Base-by-base conservation (phyloP, 2,888 invertebrate species). In the Uropetala carovei region DNA sequence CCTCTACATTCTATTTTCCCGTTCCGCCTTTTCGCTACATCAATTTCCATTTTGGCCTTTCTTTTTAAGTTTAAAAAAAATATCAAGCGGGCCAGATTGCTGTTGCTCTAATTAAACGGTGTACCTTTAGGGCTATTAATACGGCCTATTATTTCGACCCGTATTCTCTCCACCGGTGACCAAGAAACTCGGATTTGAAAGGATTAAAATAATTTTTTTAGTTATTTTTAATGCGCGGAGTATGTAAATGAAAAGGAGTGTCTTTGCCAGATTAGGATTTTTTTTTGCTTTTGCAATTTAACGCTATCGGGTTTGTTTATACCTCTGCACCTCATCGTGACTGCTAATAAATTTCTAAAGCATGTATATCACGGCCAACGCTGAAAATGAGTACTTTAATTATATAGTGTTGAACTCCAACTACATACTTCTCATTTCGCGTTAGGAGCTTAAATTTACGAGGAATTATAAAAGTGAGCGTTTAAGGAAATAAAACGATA, bases 41-140 rank as follows among this genome's bases (percentile, higher is more conserved):
- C 60, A 86, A 86, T 89, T 89, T 89, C 64, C 89, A 68, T 89
- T 89, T 89, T 75, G n/a, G 18, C 13, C 89, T 30, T 64, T 64
- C 89, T 68, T 68, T 89, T 89, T 64, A 56, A n/a, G 10, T 68
- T 56, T n/a, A 64, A 5, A 14, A 75, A 68, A 18, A 68, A 68
- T n/a, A 43, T 89, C 30, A n/a, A 64, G 64, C 18, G 86, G 27
- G 43, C 56, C 83, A 83, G 83, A 57, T 83, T 43, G 89, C 43
- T 89, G 43, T 43, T 64, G n/a, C n/a, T 18, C 89, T 89, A 89
- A 89, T 89, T 64, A 68, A 89, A 89, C 60, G n/a, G 64, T 30
- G 64, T 89, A 64, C 57, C 27, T 75, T 75, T 75, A 11, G 75
- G 75, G 75, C 27, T 75, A 75, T 75, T 75, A 27, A 27, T 27